A percentile compares a stretch with the other conserved stretches of the same genome.
phyloP scores from a whole-genome alignment of 2,113 vertebrate species.

The Capreolus pygargus region DNA sequence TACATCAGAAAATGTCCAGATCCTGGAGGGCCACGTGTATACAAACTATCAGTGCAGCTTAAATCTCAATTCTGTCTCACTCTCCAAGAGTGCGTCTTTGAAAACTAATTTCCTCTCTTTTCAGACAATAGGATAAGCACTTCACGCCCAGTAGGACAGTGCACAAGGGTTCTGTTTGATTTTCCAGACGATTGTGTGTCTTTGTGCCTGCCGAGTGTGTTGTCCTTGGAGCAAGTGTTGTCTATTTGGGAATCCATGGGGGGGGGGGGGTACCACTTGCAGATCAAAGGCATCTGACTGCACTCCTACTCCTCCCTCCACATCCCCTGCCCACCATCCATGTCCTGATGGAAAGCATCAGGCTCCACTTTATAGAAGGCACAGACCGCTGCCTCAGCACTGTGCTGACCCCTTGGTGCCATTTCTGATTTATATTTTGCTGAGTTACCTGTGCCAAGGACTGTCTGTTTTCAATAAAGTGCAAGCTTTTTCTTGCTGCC shows the following conservation, averaged over 20 bases:
- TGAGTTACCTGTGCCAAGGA: constrained; percentile 70
- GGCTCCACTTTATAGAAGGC: background rate
- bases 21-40: background rate
- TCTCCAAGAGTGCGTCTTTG: constrained; percentile 52
- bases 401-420: constrained; percentile 59
- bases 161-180: background rate
- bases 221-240: background rate
- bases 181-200: background rate
- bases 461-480: constrained; percentile 75
- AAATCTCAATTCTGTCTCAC: constrained; percentile 25
- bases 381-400: constrained; percentile 21
- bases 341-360: background rate
- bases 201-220: background rate
- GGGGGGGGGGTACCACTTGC: background rate
- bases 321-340: background rate
- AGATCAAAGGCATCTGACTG: background rate
- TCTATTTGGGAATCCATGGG: background rate
- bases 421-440: constrained; percentile 73
- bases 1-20: background rate
- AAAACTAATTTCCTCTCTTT: background rate
- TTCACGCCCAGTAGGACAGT: background rate
- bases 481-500: constrained; percentile 66
- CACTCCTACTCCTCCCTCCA: background rate
- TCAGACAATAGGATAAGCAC: background rate
- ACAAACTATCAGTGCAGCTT: background rate